phyloP scores from a whole-genome alignment of 1,140 invertebrate species.

The Calephelis nemesis region DNA sequence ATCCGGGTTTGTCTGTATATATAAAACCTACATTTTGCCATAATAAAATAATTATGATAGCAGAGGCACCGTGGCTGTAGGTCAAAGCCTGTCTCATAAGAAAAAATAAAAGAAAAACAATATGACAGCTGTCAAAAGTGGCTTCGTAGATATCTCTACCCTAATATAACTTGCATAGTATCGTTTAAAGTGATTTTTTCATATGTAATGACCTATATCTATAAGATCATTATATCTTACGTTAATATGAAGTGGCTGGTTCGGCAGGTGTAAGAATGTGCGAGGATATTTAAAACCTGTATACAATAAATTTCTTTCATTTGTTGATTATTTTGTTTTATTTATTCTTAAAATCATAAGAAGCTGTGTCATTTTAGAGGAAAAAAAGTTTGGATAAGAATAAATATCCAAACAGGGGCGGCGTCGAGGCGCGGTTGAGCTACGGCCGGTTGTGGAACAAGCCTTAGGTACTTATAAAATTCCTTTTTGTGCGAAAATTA shows the following conservation, averaged over 20 bases:
- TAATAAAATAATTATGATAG: no score
- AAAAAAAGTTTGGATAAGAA: background rate
- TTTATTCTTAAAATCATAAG: slow-evolving; percentile 36
- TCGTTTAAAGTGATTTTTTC: slow-evolving; percentile 66
- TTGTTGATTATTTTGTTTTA: slow-evolving; percentile 75
- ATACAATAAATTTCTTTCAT: slow-evolving; percentile 80
- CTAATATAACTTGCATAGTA: slow-evolving; percentile 48
- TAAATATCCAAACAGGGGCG: no score
- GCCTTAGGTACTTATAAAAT: no score
- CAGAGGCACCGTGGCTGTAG: no score
- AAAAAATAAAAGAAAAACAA: background rate
- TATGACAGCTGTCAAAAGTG: slow-evolving; percentile 16
- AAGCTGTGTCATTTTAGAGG: background rate
- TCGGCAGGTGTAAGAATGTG: slow-evolving; percentile 72
- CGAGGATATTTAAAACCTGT: slow-evolving; percentile 77
- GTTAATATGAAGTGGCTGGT: slow-evolving; percentile 72
- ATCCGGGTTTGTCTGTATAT: no score
- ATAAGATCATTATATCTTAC: slow-evolving; percentile 75
- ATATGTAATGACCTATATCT: slow-evolving; percentile 71
- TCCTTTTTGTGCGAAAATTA: no score
- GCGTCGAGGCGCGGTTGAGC: no score
- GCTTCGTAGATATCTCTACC: slow-evolving; percentile 27
- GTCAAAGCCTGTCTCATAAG: no score
- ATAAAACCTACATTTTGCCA: no score
- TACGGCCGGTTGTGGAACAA: no score